A percentile compares a stretch with the other conserved stretches of the same genome.
phyloP scores from a whole-genome alignment of 37 sponge, comb jelly and placozoan genomes.

The Cliona cf. orientalis region DNA sequence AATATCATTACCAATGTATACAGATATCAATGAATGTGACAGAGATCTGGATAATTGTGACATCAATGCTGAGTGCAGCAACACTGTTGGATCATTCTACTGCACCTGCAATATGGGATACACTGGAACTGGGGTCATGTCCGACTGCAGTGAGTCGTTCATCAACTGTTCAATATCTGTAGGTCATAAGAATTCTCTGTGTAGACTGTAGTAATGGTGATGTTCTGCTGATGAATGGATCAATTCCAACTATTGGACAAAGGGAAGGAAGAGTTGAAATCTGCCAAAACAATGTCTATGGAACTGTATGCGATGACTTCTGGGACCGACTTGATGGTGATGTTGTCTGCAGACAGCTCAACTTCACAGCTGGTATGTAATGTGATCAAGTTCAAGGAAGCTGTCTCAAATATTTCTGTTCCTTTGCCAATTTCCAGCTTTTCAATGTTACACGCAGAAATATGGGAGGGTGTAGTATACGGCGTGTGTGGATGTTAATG shows the following conservation, averaged over 20 bases:
- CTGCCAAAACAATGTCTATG: slow-evolving; percentile 6
- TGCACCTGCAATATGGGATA: slow-evolving; percentile 36
- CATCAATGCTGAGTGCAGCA: slow-evolving; percentile 10
- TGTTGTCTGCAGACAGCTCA: slow-evolving; percentile 36
- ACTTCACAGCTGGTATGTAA: slow-evolving; percentile 7
- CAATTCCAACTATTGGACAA: slow-evolving; percentile 1
- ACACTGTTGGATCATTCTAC: slow-evolving; percentile 13
- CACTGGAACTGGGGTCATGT: slow-evolving; percentile 17
- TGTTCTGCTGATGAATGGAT: slow-evolving; percentile 30
- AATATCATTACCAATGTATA: too few species aligned
- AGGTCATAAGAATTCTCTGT: background rate
- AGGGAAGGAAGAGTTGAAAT: slow-evolving; percentile 50
- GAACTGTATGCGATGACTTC: slow-evolving; percentile 36
- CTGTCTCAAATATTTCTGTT: background rate
- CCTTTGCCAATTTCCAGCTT: too few species aligned
- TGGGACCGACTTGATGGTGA: slow-evolving; percentile 31
- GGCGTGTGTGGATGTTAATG: too few species aligned
- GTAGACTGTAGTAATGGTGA: slow-evolving; percentile 42
- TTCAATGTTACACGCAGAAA: too few species aligned
- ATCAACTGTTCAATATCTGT: too few species aligned
- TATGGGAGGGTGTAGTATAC: too few species aligned
- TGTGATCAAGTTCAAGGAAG: too few species aligned
- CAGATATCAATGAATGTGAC: slow-evolving; percentile 43
- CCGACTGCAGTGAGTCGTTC: too few species aligned
- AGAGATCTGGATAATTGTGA: background rate